Evolutionary conservation across 2,113 vertebrate genomes (phyloP).

Genomic region (Hemibagrus wyckioides): DNA sequence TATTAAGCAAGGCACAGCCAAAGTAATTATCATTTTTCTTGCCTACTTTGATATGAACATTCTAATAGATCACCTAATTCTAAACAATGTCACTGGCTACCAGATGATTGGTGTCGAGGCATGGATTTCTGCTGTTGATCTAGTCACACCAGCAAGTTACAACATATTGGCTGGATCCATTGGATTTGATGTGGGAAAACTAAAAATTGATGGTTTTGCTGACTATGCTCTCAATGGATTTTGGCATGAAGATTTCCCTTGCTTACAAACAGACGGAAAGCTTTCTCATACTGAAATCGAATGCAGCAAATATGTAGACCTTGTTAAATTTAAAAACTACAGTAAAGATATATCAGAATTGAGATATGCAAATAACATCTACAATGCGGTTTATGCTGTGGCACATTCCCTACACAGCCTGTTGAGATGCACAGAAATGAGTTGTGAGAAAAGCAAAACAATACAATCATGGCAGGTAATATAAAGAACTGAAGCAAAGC

Average conservation of each 20-base stretch:
- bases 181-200: slow-evolving; percentile 68
- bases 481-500: background rate
- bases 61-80: slow-evolving; percentile 66
- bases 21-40: slow-evolving; percentile 71
- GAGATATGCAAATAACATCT: slow-evolving; percentile 68
- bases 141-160: slow-evolving; percentile 66
- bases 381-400: slow-evolving; percentile 71
- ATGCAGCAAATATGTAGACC: slow-evolving; percentile 57
- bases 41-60: slow-evolving; percentile 69
- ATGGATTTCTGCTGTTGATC: slow-evolving; percentile 73
- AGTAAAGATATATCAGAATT: slow-evolving; percentile 65
- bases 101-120: slow-evolving; percentile 74
- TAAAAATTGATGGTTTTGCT: slow-evolving; percentile 63
- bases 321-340: slow-evolving; percentile 57
- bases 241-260: slow-evolving; percentile 64
- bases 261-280: slow-evolving; percentile 6
- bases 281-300: background rate
- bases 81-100: slow-evolving; percentile 68
- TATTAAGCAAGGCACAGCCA: slow-evolving; percentile 66
- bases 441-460: slow-evolving; percentile 58
- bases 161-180: slow-evolving; percentile 66
- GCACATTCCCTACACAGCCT: slow-evolving; percentile 69
- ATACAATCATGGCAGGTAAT: slow-evolving; percentile 67
- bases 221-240: slow-evolving; percentile 65
- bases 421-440: slow-evolving; percentile 56